Percentiles rank a stretch among this genome's conserved stretches.
Evolutionary conservation across 2,113 vertebrate species (phyloP).

Genomic region (Ophthalmotilapia sp.): DNA sequence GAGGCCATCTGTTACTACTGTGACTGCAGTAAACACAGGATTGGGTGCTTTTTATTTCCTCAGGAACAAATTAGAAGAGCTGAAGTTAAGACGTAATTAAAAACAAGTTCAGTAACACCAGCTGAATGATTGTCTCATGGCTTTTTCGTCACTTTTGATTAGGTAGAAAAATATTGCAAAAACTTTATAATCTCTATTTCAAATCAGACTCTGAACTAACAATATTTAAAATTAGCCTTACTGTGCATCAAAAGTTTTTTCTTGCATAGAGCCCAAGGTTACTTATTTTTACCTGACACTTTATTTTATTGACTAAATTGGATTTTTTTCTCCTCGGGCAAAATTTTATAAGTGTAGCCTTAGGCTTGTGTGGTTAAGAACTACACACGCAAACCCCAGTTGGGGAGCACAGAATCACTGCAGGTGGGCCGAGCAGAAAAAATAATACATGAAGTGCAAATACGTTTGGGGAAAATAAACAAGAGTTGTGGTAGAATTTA

Average conservation of each 20-base stretch:
- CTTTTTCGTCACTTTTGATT: neutral
- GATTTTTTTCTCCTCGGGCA: neutral
- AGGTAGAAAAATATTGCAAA: neutral
- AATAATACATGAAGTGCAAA: neutral
- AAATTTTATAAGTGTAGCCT: neutral
- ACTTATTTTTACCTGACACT: neutral
- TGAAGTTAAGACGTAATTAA: neutral
- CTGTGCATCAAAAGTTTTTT: neutral
- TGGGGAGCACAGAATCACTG: accelerated
- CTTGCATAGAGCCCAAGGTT: neutral
- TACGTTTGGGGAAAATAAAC: neutral
- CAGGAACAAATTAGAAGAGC: neutral
- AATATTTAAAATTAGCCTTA: neutral
- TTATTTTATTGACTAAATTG: neutral
- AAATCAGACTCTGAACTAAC: neutral
- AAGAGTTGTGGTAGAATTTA: neutral
- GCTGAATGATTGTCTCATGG: accelerated
- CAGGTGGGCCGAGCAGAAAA: neutral
- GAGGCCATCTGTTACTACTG: neutral
- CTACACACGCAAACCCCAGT: accelerated
- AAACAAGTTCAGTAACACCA: neutral
- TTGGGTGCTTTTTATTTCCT: neutral
- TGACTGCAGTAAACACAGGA: accelerated
- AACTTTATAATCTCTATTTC: neutral
- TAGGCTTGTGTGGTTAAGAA: neutral